A percentile compares a stretch with the other conserved stretches of the same genome.
phyloP scores from a whole-genome alignment of 2,113 vertebrate species.

The Pomatostomus ruficeps region DNA sequence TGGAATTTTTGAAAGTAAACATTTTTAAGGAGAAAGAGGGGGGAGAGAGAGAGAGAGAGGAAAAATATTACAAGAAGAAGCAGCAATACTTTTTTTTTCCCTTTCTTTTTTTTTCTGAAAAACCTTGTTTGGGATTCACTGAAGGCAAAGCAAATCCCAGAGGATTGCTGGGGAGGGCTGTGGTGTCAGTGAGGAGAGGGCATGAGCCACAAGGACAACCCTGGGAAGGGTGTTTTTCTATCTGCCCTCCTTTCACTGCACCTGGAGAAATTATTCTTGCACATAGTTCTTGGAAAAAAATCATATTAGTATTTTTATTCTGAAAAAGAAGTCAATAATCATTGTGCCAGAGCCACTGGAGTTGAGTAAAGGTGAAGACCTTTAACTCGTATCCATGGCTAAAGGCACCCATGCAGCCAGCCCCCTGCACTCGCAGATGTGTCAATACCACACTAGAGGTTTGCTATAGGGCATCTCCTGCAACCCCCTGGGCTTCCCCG shows the following conservation, averaged over 20 bases:
- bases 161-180: neutral
- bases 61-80: conserved; percentile 45
- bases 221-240: neutral
- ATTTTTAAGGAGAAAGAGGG: conserved; percentile 38
- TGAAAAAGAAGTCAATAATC: neutral
- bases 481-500: neutral
- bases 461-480: neutral
- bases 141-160: conserved; percentile 7
- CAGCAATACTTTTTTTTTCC: conserved; percentile 58
- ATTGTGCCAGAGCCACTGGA: neutral
- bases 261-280: conserved; percentile 31
- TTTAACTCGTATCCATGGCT: neutral
- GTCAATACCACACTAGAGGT: neutral
- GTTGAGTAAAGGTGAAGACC: neutral
- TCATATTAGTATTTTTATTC: neutral
- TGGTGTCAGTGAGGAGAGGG: neutral
- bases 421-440: neutral
- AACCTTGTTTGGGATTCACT: neutral
- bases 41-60: neutral
- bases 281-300: neutral
- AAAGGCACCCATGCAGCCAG: neutral
- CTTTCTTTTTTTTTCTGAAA: neutral
- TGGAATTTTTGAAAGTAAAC: conserved; percentile 61
- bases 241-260: conserved; percentile 29
- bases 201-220: neutral